Conservation (phyloP, 2,113 vertebrate genomes). For the Menura novaehollandiae region DNA sequence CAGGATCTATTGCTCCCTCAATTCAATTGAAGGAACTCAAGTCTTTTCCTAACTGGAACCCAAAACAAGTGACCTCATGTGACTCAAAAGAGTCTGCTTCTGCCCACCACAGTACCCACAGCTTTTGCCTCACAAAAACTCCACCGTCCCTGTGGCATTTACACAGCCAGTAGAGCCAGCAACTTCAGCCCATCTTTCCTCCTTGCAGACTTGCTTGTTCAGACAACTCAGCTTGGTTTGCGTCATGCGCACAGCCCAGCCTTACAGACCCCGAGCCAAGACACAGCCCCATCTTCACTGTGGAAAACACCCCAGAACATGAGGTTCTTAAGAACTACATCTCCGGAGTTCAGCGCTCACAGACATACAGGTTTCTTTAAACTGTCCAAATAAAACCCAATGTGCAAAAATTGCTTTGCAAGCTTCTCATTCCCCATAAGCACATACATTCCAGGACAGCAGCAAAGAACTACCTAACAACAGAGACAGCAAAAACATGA, state of each 20-base stretch:
- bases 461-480: background rate
- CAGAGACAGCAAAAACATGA: background rate
- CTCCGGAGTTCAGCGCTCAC: background rate
- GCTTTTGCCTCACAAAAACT: background rate
- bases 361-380: accelerated
- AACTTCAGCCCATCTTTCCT: background rate
- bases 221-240: background rate
- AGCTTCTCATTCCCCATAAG: background rate
- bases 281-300: background rate
- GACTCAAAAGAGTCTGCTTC: background rate
- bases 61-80: accelerated
- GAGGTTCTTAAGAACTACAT: background rate
- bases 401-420: background rate
- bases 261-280: background rate
- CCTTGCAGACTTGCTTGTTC: background rate
- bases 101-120: background rate
- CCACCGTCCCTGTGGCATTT: background rate
- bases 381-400: background rate
- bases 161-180: background rate
- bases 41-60: background rate
- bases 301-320: background rate
- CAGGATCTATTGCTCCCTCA: background rate
- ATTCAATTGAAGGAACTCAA: background rate
- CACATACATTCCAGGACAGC: background rate
- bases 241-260: background rate